phyloP scores from a whole-genome alignment of 1,140 invertebrate genomes.

The Drosophila ananassae region DNA sequence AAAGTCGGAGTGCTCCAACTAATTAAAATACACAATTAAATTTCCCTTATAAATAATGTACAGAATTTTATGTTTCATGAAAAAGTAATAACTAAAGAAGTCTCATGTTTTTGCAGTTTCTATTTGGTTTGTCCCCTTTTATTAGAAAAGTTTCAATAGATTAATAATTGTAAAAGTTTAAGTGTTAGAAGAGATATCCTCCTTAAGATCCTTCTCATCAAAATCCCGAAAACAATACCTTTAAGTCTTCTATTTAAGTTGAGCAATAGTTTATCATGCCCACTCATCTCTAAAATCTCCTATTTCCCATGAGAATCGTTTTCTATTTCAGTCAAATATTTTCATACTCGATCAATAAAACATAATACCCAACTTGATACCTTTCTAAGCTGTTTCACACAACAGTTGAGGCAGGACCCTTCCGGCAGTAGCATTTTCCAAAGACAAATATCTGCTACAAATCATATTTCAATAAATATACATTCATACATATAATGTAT shows the following conservation, averaged over 20 bases:
- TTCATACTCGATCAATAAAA: constrained; percentile 25
- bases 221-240: too few relatives aligned
- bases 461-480: constrained; percentile 34
- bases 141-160: neutral
- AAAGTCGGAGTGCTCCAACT: constrained; percentile 39
- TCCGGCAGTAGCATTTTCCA: constrained; percentile 29
- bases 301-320: neutral
- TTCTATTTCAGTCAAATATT: neutral
- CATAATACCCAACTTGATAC: constrained; percentile 12
- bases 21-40: constrained; percentile 51
- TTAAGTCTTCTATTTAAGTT: too few relatives aligned
- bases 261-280: neutral
- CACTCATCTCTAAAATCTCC: neutral
- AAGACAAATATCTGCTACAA: constrained; percentile 45
- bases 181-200: too few relatives aligned
- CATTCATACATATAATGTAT: neutral
- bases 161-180: too few relatives aligned
- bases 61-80: neutral
- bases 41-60: constrained; percentile 8
- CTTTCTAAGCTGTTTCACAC: constrained; percentile 22
- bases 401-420: constrained; percentile 25
- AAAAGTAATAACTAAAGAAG: neutral
- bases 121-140: neutral
- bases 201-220: too few relatives aligned
- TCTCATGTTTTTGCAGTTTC: neutral